These are phyloP conservation scores for Nudaria mundana DNA, from an alignment of 2,888 invertebrate genomes.

Conservation along the genomic window DNA sequence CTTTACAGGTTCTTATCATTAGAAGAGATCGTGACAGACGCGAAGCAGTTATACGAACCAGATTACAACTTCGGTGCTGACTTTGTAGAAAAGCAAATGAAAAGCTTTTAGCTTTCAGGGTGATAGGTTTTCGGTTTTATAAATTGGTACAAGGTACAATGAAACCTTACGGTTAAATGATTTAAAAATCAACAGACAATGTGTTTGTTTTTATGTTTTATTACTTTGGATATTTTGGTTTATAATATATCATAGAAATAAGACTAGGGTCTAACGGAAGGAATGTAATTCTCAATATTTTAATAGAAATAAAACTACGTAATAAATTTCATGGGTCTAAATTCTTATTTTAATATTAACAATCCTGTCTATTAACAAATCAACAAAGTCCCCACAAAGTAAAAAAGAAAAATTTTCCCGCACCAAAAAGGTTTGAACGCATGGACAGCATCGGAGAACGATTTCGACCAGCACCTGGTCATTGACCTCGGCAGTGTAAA, in stretches of 20 bases:
- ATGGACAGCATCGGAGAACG: constrained; percentile 95
- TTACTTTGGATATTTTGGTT: constrained; percentile 12
- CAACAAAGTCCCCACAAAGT: constrained; percentile 13
- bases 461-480: constrained; percentile 95
- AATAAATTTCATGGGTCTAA: constrained; percentile 15
- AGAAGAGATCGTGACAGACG: constrained; percentile 81
- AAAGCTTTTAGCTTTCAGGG: constrained; percentile 25
- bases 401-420: constrained; percentile 35
- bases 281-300: constrained; percentile 18
- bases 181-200: no score
- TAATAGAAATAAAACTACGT: constrained; percentile 20
- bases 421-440: constrained; percentile 89
- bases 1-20: constrained; percentile 81
- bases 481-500: constrained; percentile 93
- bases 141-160: not conserved
- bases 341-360: constrained; percentile 30
- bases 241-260: no score
- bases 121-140: not conserved
- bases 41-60: constrained; percentile 57
- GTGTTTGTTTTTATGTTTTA: not conserved
- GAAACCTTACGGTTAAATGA: not conserved
- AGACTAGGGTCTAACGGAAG: no score
- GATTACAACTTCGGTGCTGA: constrained; percentile 79
- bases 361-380: constrained; percentile 32
- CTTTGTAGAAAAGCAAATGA: constrained; percentile 81